Percentiles rank a stretch among this genome's conserved stretches.
Conservation (phyloP, 1,140 invertebrate species). For the Linepithema humile region DNA sequence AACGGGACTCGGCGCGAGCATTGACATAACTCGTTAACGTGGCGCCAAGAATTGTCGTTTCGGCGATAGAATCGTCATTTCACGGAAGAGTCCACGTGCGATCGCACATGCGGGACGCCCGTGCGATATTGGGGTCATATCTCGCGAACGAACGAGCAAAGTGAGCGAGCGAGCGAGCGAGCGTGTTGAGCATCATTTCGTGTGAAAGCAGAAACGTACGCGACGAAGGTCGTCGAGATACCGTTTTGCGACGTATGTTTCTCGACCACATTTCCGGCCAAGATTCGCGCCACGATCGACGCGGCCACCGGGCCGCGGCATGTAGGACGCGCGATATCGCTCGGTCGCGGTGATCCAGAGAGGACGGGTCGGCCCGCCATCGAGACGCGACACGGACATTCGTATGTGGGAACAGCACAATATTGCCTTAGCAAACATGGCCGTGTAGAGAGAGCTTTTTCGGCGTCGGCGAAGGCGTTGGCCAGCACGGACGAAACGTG, state of each 20-base stretch:
- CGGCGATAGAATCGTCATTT: background rate
- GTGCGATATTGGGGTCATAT: background rate
- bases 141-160: background rate
- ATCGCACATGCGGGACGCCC: background rate
- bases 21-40: no score
- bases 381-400: constrained; percentile 39
- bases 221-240: no score
- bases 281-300: background rate
- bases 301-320: background rate
- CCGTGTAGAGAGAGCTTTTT: constrained; percentile 62
- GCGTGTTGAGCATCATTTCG: background rate
- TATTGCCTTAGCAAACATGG: constrained; percentile 67
- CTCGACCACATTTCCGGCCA: no score
- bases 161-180: no score
- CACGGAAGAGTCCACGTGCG: background rate
- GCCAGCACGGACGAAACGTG: constrained; percentile 26
- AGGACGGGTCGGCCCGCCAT: constrained; percentile 12
- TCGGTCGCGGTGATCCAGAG: background rate
- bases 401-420: constrained; percentile 39
- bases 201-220: background rate
- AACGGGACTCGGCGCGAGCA: no score
- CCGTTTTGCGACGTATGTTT: no score
- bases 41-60: background rate
- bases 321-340: background rate
- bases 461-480: constrained; percentile 16